Evolutionary conservation across 1,140 invertebrate genomes (phyloP), one percentile per base, ranked within the genome.

Genomic region (Drosophila tsacasi): DNA sequence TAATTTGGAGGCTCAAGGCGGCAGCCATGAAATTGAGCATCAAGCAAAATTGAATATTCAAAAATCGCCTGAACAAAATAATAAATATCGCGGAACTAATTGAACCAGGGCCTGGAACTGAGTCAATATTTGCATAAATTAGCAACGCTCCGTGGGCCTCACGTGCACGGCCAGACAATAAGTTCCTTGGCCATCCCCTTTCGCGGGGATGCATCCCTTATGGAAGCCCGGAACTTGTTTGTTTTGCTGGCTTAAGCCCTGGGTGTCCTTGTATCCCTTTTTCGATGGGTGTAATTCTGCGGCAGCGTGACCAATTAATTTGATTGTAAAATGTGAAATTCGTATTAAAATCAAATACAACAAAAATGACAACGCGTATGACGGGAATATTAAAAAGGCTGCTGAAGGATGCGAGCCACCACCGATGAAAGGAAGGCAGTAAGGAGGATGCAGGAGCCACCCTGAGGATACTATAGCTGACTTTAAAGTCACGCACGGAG

Each of bases 281-380:
- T 72, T 39, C 60, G 64, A 69, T 55, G 75, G 72, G 68, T 89
- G 85, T 91, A 82, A 85, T 91, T 80, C 85, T 85, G 85, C 73
- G 74, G 72, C 85, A 90, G 90, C 90, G 90, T 92, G 90, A 92
- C 90, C 90, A 92, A 92, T 92, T 92, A 92, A 92, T 92, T 92
- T 92, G 90, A 92, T 92, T 92, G 90, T 92, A 86, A 92, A 92
- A 86, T 91, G 81, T 90, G 82, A 90, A 90, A 90, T 90, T 91
- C 77, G 86, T 91, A 92, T 92, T 92, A 92, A 92, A 92, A 92
- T 90, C 90, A 92, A 92, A 92, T 92, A 91, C 87, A 81, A 86
- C 86, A 87, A 91, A 91, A 91, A 86, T 87, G 83, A 91, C 87
- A 81, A 81, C 65, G 84, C 76, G 80, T 83, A 91, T 91, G 87